phyloP scores from a whole-genome alignment of 2,888 invertebrate genomes.

The Ormyrus pomaceus region DNA sequence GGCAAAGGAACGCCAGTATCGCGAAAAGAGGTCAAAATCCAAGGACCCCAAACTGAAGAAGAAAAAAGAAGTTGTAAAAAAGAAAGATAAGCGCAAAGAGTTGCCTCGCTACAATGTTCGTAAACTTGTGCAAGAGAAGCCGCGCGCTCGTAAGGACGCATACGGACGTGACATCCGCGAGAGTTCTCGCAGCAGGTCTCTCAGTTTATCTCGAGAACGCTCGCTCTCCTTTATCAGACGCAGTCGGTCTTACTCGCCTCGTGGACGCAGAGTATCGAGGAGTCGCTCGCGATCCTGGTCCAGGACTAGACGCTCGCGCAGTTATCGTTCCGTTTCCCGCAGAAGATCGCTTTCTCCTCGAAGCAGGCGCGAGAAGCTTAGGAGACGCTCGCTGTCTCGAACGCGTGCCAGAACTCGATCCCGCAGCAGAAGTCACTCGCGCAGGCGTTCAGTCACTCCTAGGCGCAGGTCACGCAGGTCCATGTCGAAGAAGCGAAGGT shows the following conservation, averaged over 20 bases:
- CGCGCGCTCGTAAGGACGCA: constrained; percentile 82
- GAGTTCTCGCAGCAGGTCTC: constrained; percentile 65
- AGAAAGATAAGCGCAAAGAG: constrained; percentile 84
- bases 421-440: constrained; percentile 34
- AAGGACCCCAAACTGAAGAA: constrained; percentile 74
- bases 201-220: constrained; percentile 67
- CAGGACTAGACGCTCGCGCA: constrained; percentile 63
- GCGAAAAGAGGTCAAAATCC: constrained; percentile 78
- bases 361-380: constrained; percentile 59
- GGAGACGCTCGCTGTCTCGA: constrained; percentile 58
- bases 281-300: constrained; percentile 61
- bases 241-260: constrained; percentile 36
- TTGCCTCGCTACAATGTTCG: constrained; percentile 90
- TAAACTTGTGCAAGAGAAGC: constrained; percentile 84
- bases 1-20: constrained; percentile 85
- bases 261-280: constrained; percentile 53
- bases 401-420: constrained; percentile 59
- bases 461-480: constrained; percentile 59
- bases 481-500: constrained; percentile 62
- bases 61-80: constrained; percentile 70
- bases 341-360: constrained; percentile 64
- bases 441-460: constrained; percentile 51
- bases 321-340: constrained; percentile 66
- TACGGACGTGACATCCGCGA: constrained; percentile 84
- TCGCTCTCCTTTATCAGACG: constrained; percentile 70